These are phyloP conservation scores for Trichogramma evanescens DNA, from an alignment of 2,888 invertebrate genomes.

Conservation along the genomic window DNA sequence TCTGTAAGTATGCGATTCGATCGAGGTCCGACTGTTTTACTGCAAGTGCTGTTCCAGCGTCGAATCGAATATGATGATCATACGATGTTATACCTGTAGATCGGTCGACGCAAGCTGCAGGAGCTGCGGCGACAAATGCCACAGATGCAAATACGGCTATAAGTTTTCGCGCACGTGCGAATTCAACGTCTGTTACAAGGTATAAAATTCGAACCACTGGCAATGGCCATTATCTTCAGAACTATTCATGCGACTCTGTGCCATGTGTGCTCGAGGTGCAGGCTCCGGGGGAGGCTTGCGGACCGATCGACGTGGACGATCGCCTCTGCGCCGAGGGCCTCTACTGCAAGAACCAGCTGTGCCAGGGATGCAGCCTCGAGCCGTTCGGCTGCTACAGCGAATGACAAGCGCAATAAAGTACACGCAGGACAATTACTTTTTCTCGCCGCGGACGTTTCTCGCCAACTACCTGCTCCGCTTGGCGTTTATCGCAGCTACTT, in stretches of 20 bases:
- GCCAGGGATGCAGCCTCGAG: constrained; percentile 7
- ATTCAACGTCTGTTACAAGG: constrained; percentile 12
- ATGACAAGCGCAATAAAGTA: not conserved
- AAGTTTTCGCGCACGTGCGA: constrained; percentile 4
- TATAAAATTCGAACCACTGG: not conserved
- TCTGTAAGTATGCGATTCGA: no score
- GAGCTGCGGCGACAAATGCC: constrained; percentile 4
- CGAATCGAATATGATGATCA: no score
- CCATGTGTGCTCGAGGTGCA: not conserved
- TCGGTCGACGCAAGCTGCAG: not conserved
- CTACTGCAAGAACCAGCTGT: constrained; percentile 7
- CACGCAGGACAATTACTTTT: not conserved
- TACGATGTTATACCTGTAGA: not conserved
- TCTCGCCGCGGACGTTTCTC: no score
- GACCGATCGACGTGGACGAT: constrained; percentile 4
- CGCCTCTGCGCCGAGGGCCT: constrained; percentile 12
- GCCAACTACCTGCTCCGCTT: no score
- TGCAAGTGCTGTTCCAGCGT: no score
- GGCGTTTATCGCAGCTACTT: not conserved
- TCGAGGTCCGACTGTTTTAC: no score
- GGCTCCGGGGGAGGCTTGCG: constrained; percentile 12
- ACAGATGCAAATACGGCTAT: constrained; percentile 6
- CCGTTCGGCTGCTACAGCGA: constrained; percentile 6
- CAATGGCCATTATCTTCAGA: not conserved
- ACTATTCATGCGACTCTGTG: not conserved